Evolutionary conservation across 2,797 vertebrate species (phyloP), one percentile per base, ranked within the genome.

Genomic region (Cossypha caffra): DNA sequence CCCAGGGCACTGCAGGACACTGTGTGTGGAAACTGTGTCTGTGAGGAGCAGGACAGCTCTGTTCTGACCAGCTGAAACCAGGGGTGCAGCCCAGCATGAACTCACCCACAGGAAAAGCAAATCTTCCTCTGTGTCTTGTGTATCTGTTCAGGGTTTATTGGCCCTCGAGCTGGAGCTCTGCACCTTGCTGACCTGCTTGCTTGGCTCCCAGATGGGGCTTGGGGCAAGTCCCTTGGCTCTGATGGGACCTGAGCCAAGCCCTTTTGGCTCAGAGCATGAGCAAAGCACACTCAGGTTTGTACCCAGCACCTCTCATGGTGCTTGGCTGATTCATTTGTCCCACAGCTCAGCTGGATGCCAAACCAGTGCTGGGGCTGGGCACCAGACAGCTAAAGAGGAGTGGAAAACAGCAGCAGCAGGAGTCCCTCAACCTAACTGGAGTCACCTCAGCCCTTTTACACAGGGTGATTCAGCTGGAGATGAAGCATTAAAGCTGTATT

Each of bases 291-390:
- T 4, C 15, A 16, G 5, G 13, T 45, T 57, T 40, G 29, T 10
- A 4, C 17, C 77, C 28, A 50, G 55, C 31, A 8, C 29, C 29
- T 61, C 75, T 45, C 25, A 5, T 0, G 0, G 13, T 4, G 21
- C 13, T 61, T 38, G 57, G 13, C 2, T 1, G 0, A 11, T 14
- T 23, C 3, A 2, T 57, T 2, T 31, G 17, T 40, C 80, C 75
- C 50, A 64, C 26, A 50, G 1, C 29, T 50, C 40, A 21, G 16
- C 63, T 18, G 38, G 21, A 14, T 38, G 26, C 37, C 6, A 1
- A 24, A 5, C 19, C 5, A 2, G 25, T 5, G 20, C 38, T 55
- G 42, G n/a, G 37, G 26, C 17, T 4, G 3, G 43, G 31, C 69
- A 29, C 20, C 7, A 3, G 47, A 5, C 28, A 88, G 38, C 68